phyloP scores from a whole-genome alignment of 2,797 vertebrate genomes.

The Rhinella marina region DNA sequence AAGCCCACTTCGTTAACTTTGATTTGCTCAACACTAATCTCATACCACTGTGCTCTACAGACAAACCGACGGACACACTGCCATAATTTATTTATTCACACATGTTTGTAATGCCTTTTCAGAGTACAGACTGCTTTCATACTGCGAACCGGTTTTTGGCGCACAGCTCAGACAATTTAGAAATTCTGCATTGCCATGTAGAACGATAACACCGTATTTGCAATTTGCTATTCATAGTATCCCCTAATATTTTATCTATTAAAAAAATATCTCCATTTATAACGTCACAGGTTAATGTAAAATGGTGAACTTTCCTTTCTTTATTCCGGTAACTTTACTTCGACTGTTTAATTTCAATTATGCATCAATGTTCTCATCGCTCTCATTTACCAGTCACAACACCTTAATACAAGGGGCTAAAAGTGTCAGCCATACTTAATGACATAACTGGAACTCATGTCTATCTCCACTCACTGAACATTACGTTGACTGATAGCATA shows the following conservation, averaged over 20 bases:
- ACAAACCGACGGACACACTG: no score
- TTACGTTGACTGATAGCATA: conserved; percentile 48
- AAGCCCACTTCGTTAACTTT: no score
- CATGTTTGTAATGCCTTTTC: no score
- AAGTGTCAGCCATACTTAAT: conserved; percentile 47
- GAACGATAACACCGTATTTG: background rate
- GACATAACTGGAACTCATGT: conserved; percentile 30
- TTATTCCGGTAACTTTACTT: conserved; percentile 37
- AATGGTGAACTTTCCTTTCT: conserved; percentile 22
- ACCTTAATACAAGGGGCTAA: conserved; percentile 20
- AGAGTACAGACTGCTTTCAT: no score
- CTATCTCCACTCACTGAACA: conserved; percentile 32
- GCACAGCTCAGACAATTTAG: no score
- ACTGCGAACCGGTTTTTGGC: no score
- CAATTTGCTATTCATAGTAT: background rate
- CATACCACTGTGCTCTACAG: no score
- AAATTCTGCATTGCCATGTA: no score
- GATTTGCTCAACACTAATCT: no score
- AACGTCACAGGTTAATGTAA: background rate
- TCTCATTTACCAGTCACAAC: conserved; percentile 38
- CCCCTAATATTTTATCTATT: background rate
- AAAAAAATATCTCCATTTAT: background rate
- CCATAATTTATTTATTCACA: no score
- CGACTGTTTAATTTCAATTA: conserved; percentile 21
- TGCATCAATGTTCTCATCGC: conserved; percentile 28